Base-by-base conservation (phyloP, 2,113 vertebrate species). In the Zosterops hypoxanthus region DNA sequence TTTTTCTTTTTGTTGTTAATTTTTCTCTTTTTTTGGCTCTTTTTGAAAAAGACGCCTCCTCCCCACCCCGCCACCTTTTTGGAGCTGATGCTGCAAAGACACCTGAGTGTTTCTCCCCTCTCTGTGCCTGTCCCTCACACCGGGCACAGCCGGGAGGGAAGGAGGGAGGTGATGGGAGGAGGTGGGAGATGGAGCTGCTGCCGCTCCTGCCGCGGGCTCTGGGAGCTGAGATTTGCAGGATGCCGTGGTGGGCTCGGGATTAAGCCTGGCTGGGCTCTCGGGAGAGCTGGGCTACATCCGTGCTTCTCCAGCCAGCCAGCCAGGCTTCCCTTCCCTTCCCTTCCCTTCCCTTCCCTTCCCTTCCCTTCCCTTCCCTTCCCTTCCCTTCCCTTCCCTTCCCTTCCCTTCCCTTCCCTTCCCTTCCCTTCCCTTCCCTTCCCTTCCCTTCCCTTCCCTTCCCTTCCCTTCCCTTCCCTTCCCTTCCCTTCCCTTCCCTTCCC, bases 221-320 rank as follows among this genome's bases (percentile, higher is more conserved):
- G 50, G 26, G 66, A 69, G 46, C 57, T 33, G 49, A 9, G 46
- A 17, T 36, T 18, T 26, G 34, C 41, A 29, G 71, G 73, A 33
- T 0, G 12, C 44, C 1, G 0, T 4, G 50, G 24, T 34, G 78
- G 76, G 53, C 69, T 86, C 56, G 0, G 3, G 15, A 7, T 31
- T 61, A 14, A 82, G 21, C 60, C 81, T 21, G 56, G 34, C 0
- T 2, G 6, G 36, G 42, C 36, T 22, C 34, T 56, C 28, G 4
- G 81, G 44, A 68, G n/a, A 69, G 49, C 41, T 13, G 57, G 57
- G 57, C 46, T 79, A 31, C 34, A 20, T n/a, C 57, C 47, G 0
- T 9, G 21, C 46, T 29, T 80, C 81, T 34, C 55, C 53, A 31
- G 8, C 5, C 57, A 53, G 41, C 9, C 36, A 36, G 36, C 8